phyloP scores from a whole-genome alignment of 2,888 invertebrate genomes.

The Trachelus iudaicus region DNA sequence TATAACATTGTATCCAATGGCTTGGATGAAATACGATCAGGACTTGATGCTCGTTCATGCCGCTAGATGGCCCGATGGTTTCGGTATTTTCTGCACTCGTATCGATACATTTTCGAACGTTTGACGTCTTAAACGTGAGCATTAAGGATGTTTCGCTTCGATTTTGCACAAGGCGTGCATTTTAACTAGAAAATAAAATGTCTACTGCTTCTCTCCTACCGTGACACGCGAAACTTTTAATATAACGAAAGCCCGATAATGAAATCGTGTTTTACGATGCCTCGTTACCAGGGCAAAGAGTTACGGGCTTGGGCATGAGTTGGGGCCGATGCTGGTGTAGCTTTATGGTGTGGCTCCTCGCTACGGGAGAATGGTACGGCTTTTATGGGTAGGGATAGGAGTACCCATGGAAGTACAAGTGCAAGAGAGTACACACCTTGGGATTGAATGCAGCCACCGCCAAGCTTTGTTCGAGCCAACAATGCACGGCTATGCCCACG shows the following conservation, averaged over 20 bases:
- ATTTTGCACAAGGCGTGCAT: background rate
- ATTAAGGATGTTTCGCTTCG: background rate
- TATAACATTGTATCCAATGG: background rate
- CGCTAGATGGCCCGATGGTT: background rate
- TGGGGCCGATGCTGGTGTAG: slow-evolving; percentile 15
- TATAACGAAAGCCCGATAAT: slow-evolving; percentile 55
- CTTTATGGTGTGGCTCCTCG: background rate
- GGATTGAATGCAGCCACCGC: slow-evolving; percentile 21
- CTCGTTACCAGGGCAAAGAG: slow-evolving; percentile 61
- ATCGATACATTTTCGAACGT: background rate
- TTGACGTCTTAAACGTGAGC: background rate
- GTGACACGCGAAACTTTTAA: slow-evolving; percentile 41
- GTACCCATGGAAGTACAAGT: slow-evolving; percentile 21
- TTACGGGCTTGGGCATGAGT: slow-evolving; percentile 49
- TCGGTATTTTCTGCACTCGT: background rate
- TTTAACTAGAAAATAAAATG: background rate
- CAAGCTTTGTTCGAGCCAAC: slow-evolving; percentile 55
- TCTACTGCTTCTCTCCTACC: slow-evolving; percentile 1
- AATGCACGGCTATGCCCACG: slow-evolving; percentile 45
- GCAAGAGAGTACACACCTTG: background rate
- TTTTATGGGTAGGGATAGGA: slow-evolving; percentile 53
- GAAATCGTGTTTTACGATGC: slow-evolving; percentile 64
- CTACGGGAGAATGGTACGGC: slow-evolving; percentile 23
- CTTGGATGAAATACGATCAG: background rate
- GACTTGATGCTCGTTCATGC: background rate